Base-by-base conservation (phyloP, 2,888 invertebrate genomes). In the Drosophila mettleri region DNA sequence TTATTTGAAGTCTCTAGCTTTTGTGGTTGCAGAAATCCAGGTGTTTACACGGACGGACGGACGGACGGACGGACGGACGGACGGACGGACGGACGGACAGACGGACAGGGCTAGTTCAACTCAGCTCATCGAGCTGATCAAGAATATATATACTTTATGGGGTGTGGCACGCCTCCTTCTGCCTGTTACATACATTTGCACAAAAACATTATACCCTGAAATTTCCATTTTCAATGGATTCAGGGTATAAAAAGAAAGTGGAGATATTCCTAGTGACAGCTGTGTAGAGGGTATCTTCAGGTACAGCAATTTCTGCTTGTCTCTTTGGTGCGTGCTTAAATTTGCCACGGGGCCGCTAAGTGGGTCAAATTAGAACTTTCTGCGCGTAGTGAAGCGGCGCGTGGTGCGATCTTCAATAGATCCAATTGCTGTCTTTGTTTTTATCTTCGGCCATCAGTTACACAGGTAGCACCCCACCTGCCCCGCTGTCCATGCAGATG, bases 291-390 rank as follows among this genome's bases (percentile, higher is more conserved):
- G 52, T 38, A 52, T 29, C n/a, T n/a, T 6, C 9, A 3, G 0
- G 36, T 18, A 8, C 20, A 48, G 1, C 18, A 29, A 0, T 0
- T 14, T 5, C 2, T 2, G 10, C 0, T 27, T 20, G n/a, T 38
- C 4, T 14, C 16, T 33, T 9, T 38, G 51, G 52, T 57, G 65
- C 71, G 57, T 65, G 60, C 27, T 64, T 27, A 52, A 38, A 57
- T 72, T 72, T 45, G 38, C 49, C 9, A 53, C 45, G 46, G 51
- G 34, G 12, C 43, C 22, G 16, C 36, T n/a, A 76, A 74, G 43
- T 78, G 70, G 77, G 77, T 66, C 78, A 74, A 60, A 55, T 65
- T 48, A 78, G 77, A 78, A 78, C 70, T 77, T 78, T 78, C 70
- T 52, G 77, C 59, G 66, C 39, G 34, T 63, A 64, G 39, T 38